Base-by-base conservation (phyloP, 2,797 vertebrate genomes). In the Megaceryle alcyon region DNA sequence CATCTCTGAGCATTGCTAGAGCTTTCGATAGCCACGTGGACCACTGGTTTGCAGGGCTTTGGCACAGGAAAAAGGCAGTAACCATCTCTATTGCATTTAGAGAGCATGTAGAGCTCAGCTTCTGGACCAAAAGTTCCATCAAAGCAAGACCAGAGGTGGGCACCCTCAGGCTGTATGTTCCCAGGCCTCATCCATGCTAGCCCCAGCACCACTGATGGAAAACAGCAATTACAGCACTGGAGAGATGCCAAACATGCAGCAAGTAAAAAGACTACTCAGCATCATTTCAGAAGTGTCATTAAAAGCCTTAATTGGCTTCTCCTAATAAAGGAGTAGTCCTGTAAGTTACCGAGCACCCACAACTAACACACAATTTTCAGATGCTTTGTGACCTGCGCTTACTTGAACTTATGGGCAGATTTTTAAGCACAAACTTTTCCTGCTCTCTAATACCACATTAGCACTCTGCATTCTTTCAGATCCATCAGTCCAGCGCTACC, bases 181-280 rank as follows among this genome's bases (percentile, higher is more conserved):
- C 25, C 4, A 7, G 23, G 16, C 54, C 37, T 60, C 4, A 0
- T 23, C 49, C 1, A 1, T 3, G 19, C 35, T 14, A 70, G 56
- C 51, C 79, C 35, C 4, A 3, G 43, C 68, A 94, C 15, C 73
- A 46, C 3, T 53, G 63, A 86, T 12, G 33, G 59, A 75, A 84
- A 84, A 61, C 41, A 60, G 8, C 14, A 64, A 9, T 48, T 78
- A 90, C 64, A 82, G 70, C 16, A 59, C 9, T 0, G 0, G 37
- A 65, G 41, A 77, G n/a, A 44, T 48, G 46, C 29, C 2, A 2
- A 68, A 48, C 29, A 57, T 0, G 0, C 3, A 72, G 46, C 19
- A 59, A 84, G 13, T 29, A 63, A 69, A 61, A 71, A 71, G 31
- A 51, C 11, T 51, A 44, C 18, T 25, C 43, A 29, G 63, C 39